A percentile compares a stretch with the other conserved stretches of the same genome.
Evolutionary conservation across 2,888 invertebrate species (phyloP).

Genomic region (Exephanes ischioxanthus): DNA sequence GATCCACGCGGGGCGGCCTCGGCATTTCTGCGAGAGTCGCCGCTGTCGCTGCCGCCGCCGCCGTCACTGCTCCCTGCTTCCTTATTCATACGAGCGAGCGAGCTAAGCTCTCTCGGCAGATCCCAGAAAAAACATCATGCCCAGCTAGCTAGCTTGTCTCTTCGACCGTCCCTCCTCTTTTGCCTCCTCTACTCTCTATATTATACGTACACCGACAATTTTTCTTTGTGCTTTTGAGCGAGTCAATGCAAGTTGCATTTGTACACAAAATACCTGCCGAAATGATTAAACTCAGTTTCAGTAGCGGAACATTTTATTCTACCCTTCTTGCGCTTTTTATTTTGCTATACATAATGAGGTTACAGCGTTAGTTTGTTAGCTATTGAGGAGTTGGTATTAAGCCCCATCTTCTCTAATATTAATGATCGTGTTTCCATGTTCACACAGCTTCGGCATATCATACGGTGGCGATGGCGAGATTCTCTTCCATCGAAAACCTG

Average conservation of each 20-base stretch:
- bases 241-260: constrained; percentile 62
- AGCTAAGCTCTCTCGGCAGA: constrained; percentile 67
- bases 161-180: constrained; percentile 7
- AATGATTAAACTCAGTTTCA: constrained; percentile 10
- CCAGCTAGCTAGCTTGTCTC: constrained; percentile 37
- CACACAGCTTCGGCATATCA: constrained; percentile 29
- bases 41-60: constrained; percentile 56
- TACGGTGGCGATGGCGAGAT: background rate
- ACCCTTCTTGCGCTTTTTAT: background rate
- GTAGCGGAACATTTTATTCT: background rate
- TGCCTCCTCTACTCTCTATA: constrained; percentile 29
- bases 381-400: background rate
- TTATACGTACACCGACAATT: constrained; percentile 53
- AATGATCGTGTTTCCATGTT: background rate
- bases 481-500: constrained; percentile 51
- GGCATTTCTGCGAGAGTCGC: constrained; percentile 80
- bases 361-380: background rate
- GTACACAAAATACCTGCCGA: constrained; percentile 18
- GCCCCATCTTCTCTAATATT: constrained; percentile 2
- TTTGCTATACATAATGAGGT: background rate
- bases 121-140: constrained; percentile 74
- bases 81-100: constrained; percentile 78
- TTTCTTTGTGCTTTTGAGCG: constrained; percentile 61
- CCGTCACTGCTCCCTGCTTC: constrained; percentile 78
- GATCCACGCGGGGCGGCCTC: constrained; percentile 79